A percentile compares a stretch with the other conserved stretches of the same genome.
Conservation (phyloP, 2,113 vertebrate genomes). For the Cephalopterus ornatus region DNA sequence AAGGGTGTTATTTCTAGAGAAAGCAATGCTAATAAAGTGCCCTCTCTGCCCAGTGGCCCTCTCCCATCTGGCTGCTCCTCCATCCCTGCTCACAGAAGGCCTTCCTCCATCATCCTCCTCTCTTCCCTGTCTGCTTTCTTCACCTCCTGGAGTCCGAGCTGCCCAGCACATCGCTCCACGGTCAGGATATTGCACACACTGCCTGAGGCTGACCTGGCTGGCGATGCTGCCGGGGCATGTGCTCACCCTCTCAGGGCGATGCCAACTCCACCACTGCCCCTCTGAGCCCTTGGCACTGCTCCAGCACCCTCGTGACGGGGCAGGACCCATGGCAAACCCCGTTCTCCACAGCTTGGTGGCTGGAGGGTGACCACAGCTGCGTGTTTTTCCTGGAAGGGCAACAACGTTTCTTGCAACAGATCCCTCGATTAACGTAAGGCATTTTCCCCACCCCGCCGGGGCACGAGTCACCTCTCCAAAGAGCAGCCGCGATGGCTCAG, state of each 20-base stretch:
- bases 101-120: not conserved
- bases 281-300: not conserved
- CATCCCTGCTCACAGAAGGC: not conserved
- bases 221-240: not conserved
- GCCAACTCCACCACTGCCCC: not conserved
- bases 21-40: not conserved
- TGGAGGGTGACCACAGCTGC: not conserved
- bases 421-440: not conserved
- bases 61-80: not conserved
- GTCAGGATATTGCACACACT: not conserved
- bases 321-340: not conserved
- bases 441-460: not conserved
- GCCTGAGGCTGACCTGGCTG: not conserved
- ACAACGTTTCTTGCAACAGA: rapidly evolving
- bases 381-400: not conserved
- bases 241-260: not conserved
- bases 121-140: not conserved
- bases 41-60: not conserved
- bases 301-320: rapidly evolving
- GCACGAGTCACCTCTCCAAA: not conserved
- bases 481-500: not conserved
- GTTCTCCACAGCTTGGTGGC: rapidly evolving
- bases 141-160: not conserved
- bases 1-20: not conserved
- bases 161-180: rapidly evolving